Base-by-base conservation (phyloP, 2,797 vertebrate genomes). In the Distichodus sexfasciatus region DNA sequence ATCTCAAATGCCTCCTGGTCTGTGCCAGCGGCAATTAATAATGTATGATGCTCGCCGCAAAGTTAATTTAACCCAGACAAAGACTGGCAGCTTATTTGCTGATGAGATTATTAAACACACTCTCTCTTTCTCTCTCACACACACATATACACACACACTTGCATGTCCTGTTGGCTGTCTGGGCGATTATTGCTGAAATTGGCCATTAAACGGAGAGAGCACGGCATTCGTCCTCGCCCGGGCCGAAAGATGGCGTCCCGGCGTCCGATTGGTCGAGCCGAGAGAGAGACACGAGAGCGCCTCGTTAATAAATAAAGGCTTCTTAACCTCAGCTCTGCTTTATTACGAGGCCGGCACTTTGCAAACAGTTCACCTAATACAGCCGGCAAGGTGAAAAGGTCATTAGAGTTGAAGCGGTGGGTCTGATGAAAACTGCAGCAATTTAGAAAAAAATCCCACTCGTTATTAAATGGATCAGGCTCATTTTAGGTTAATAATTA, bases 131-230 rank as follows among this genome's bases (percentile, higher is more conserved):
- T 50, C 51, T 35, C 67, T 23, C 60, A 50, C 44, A 28, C 53
- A 43, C 53, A 57, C 43, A 47, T 28, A 48, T 50, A 57, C 48
- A 28, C 54, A 43, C 44, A 21, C 6, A 26, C 23, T 6, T 40
- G 23, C 46, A 60, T 68, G 63, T 70, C 50, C 31, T 44, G 31
- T 77, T 80, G 66, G 76, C 81, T 84, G 87, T 89, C 85, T 89
- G 82, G 84, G 66, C 83, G 81, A 80, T 89, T 89, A 87, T 75
- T 67, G 66, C 75, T 76, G 81, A 89, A 84, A 88, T 87, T 91
- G 87, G 79, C 82, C 88, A 89, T 91, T 89, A 91, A 89, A 87
- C 86, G 82, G 26, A 62, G 62, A 23, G 36, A 47, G 31, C 35
- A 12, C 35, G 40, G 46, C 36, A 54, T 66, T 57, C 48, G 21